Conservation (phyloP, 2,888 invertebrate genomes). For the Hypena proboscidalis region DNA sequence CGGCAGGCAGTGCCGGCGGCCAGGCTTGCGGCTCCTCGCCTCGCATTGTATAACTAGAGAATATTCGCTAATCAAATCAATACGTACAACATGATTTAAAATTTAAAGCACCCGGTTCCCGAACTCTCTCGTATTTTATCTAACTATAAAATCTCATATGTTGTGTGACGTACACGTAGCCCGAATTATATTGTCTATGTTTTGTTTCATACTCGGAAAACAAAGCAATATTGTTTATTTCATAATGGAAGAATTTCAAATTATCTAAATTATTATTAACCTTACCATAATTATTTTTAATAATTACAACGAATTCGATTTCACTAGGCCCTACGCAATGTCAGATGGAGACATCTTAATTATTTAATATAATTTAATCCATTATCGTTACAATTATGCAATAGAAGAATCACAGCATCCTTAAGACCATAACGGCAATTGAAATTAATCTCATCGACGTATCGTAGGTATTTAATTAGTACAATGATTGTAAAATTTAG, state of each 20-base stretch:
- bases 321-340: conserved; percentile 81
- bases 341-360: conserved; percentile 77
- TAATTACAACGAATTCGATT: conserved; percentile 82
- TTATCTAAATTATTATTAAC: conserved; percentile 75
- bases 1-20: conserved; percentile 16
- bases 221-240: conserved; percentile 71
- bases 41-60: conserved; percentile 68
- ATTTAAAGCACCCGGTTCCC: conserved; percentile 85
- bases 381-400: conserved; percentile 81
- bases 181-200: conserved; percentile 79
- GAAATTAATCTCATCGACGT: conserved; percentile 82
- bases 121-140: conserved; percentile 83
- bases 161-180: conserved; percentile 72
- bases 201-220: conserved; percentile 68
- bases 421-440: conserved; percentile 83
- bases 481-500: conserved; percentile 84
- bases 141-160: conserved; percentile 78
- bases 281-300: conserved; percentile 66
- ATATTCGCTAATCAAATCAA: conserved; percentile 78
- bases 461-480: conserved; percentile 79
- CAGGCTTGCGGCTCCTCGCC: conserved; percentile 44
- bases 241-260: conserved; percentile 78
- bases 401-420: conserved; percentile 85
- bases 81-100: conserved; percentile 82
- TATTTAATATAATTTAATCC: conserved; percentile 67